phyloP scores from a whole-genome alignment of 2,797 vertebrate genomes.

The Myotis daubentonii region DNA sequence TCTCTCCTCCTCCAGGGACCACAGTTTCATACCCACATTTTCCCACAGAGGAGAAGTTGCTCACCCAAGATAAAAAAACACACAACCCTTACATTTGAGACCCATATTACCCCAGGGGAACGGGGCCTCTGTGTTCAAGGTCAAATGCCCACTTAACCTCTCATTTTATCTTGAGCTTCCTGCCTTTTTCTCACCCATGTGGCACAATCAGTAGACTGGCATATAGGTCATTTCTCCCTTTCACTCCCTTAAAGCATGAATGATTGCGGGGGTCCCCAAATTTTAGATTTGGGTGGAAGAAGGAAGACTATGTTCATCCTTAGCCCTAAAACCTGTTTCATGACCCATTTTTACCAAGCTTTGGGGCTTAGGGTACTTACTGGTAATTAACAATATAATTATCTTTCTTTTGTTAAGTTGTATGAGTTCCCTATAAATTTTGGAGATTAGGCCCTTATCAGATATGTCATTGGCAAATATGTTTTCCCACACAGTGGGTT shows the following conservation, averaged over 20 bases:
- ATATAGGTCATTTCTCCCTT: not conserved
- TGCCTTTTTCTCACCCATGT: not conserved
- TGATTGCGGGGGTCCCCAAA: not conserved
- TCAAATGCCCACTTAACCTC: not conserved
- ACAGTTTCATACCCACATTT: not conserved
- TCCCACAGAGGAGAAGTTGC: not conserved
- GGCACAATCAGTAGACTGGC: not conserved
- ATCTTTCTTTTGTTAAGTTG: too few species aligned
- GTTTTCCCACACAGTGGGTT: too few species aligned
- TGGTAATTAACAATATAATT: not conserved
- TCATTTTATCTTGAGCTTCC: not conserved
- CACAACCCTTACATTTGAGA: not conserved
- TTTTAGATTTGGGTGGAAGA: constrained; percentile 9
- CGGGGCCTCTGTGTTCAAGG: not conserved
- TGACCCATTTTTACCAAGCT: not conserved
- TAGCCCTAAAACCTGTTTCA: not conserved
- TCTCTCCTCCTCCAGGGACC: not conserved
- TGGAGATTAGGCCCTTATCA: too few species aligned
- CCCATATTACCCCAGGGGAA: not conserved
- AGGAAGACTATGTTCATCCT: not conserved
- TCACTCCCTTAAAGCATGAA: not conserved
- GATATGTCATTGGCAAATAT: too few species aligned
- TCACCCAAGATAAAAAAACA: not conserved
- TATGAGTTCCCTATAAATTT: too few species aligned
- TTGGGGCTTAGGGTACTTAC: not conserved